Conservation (phyloP, 2,797 vertebrate genomes). For the Euthynnus affinis region DNA sequence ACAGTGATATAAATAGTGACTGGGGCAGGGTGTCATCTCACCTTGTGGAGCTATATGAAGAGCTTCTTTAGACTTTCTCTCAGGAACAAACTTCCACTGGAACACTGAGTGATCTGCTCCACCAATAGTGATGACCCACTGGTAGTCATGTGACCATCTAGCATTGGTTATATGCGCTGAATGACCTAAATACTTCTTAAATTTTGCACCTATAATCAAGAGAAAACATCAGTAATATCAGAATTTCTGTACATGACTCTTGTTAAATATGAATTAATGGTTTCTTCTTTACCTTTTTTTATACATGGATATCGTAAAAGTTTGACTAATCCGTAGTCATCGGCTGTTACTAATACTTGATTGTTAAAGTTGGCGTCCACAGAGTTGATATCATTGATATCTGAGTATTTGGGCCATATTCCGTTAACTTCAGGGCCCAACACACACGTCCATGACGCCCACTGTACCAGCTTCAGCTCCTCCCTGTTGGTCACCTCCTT, state of each 20-base stretch:
- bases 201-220: constrained; percentile 93
- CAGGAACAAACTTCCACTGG: constrained; percentile 98
- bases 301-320: constrained; percentile 96
- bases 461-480: constrained; percentile 94
- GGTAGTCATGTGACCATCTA: constrained; percentile 98
- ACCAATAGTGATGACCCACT: constrained; percentile 98
- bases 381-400: constrained; percentile 97
- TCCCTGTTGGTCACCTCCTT: constrained; percentile 96
- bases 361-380: constrained; percentile 96
- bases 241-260: not conserved
- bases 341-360: constrained; percentile 97
- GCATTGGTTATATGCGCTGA: constrained; percentile 97
- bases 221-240: not conserved
- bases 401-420: constrained; percentile 98
- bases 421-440: constrained; percentile 96
- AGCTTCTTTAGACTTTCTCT: constrained; percentile 95
- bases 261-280: not conserved
- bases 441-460: constrained; percentile 98
- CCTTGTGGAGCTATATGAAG: constrained; percentile 97
- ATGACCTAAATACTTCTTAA: constrained; percentile 98
- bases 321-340: constrained; percentile 97
- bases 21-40: constrained; percentile 56
- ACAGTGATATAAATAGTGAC: not conserved
- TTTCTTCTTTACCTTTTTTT: constrained; percentile 91
- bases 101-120: constrained; percentile 99